Conservation (phyloP, 2,113 vertebrate genomes). For the Gadus chalcogrammus region DNA sequence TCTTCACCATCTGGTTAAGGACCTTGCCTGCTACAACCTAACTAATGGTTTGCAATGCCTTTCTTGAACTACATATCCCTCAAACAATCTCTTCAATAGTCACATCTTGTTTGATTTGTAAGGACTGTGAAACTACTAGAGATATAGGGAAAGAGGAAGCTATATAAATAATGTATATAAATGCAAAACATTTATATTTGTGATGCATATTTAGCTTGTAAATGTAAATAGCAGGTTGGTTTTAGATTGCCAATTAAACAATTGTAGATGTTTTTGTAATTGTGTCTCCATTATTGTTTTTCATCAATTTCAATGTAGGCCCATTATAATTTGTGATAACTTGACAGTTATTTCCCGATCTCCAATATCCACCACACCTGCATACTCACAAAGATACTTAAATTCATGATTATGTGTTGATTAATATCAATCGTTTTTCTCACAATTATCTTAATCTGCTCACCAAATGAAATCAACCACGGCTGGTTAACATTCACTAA, state of each 20-base stretch:
- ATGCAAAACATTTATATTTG: constrained; percentile 71
- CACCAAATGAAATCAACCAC: no score
- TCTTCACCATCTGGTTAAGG: constrained; percentile 30
- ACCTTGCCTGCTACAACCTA: constrained; percentile 51
- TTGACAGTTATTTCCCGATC: no score
- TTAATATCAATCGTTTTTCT: no score
- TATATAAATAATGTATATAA: constrained; percentile 74
- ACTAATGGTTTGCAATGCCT: constrained; percentile 45
- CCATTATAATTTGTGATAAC: no score
- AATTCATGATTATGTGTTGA: no score
- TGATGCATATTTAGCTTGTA: constrained; percentile 72
- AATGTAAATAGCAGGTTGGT: constrained; percentile 77
- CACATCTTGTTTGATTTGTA: neutral
- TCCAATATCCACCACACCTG: no score
- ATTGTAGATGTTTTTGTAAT: constrained; percentile 71
- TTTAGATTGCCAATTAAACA: constrained; percentile 79
- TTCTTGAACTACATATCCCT: constrained; percentile 11
- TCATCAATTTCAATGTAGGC: neutral
- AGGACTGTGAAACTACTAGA: constrained; percentile 31
- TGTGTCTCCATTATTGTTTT: neutral
- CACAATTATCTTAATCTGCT: no score
- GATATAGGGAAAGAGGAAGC: constrained; percentile 44
- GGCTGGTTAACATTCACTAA: no score
- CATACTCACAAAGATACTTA: no score
- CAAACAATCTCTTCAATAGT: constrained; percentile 12